phyloP scores from a whole-genome alignment of 2,113 vertebrate genomes.

The Oryzias curvinotus region DNA sequence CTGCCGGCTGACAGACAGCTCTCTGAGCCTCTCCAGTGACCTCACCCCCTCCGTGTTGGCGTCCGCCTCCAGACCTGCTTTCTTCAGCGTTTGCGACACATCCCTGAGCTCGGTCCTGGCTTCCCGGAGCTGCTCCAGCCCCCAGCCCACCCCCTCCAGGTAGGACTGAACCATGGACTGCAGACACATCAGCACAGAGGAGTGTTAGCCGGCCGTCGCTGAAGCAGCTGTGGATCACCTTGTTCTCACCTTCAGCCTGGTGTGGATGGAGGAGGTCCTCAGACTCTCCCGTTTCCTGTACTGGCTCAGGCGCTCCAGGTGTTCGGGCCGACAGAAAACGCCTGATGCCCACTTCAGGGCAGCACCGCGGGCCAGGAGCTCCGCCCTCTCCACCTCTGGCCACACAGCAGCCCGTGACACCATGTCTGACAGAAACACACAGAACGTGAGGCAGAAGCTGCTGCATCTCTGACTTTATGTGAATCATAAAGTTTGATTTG shows the following conservation, averaged over 20 bases:
- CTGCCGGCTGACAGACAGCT: conserved; percentile 75
- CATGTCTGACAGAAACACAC: conserved; percentile 5
- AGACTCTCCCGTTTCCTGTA: conserved; percentile 90
- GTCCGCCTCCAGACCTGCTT: conserved; percentile 71
- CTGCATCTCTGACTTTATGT: too few relatives aligned
- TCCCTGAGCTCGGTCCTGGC: conserved; percentile 78
- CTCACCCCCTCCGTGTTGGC: conserved; percentile 62
- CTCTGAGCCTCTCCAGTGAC: conserved; percentile 77
- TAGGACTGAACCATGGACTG: conserved; percentile 94
- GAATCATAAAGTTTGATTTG: too few relatives aligned
- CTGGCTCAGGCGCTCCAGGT: conserved; percentile 85
- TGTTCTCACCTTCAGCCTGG: conserved; percentile 86
- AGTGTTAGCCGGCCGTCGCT: neutral
- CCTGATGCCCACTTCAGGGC: conserved; percentile 97
- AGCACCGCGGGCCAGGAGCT: conserved; percentile 87
- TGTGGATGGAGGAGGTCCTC: conserved; percentile 89
- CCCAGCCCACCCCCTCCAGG: conserved; percentile 88
- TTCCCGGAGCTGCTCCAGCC: conserved; percentile 84
- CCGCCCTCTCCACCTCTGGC: conserved; percentile 85
- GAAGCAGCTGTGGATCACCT: neutral
- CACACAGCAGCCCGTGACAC: conserved; percentile 57
- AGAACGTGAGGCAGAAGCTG: neutral
- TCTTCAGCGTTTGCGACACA: conserved; percentile 76
- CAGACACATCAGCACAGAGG: neutral
- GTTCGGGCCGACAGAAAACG: conserved; percentile 89